Evolutionary conservation across 2,113 vertebrate species (phyloP).

Genomic region (Odocoileus virginianus): DNA sequence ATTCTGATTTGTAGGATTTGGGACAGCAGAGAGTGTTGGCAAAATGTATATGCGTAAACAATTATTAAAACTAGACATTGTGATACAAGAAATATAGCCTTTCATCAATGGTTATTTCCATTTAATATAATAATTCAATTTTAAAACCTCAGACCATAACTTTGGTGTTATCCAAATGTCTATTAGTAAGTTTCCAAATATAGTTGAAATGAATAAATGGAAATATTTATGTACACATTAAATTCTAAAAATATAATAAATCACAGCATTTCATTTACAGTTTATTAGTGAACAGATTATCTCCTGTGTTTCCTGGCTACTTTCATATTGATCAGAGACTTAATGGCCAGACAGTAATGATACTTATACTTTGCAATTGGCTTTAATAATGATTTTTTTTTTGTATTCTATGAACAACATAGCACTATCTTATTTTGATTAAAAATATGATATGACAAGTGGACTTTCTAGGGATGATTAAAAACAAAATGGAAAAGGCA

Average conservation of each 20-base stretch:
- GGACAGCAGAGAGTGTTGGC: rapidly evolving
- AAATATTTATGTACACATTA: constrained; percentile 40
- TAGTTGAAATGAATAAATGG: background rate
- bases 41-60: background rate
- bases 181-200: constrained; percentile 48
- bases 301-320: constrained; percentile 17
- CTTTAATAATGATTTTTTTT: background rate
- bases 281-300: constrained; percentile 14
- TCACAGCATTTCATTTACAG: background rate
- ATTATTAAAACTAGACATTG: background rate
- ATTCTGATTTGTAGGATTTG: background rate
- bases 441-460: background rate
- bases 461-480: background rate
- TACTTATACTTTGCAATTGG: background rate
- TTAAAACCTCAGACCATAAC: background rate
- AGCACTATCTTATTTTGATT: background rate
- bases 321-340: constrained; percentile 34
- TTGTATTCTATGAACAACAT: background rate
- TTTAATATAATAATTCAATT: constrained; percentile 6
- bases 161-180: background rate
- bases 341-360: constrained; percentile 49
- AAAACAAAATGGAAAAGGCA: background rate
- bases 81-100: background rate
- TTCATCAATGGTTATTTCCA: background rate
- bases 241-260: constrained; percentile 43